Evolutionary conservation across 2,888 invertebrate genomes (phyloP).

Genomic region (Dichetophora obliterata): DNA sequence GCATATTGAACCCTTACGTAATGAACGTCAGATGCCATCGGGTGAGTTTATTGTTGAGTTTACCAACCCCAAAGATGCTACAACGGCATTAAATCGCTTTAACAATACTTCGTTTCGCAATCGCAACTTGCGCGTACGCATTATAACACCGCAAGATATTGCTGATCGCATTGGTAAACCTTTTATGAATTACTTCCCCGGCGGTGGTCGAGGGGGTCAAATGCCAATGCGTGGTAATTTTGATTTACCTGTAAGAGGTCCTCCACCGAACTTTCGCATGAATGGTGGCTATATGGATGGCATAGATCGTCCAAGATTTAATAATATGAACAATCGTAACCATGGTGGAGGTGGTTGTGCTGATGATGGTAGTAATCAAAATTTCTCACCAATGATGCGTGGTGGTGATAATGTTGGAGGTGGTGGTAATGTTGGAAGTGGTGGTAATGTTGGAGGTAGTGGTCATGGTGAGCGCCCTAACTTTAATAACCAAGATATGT

Average conservation of each 20-base stretch:
- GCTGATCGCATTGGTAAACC: slow-evolving; percentile 66
- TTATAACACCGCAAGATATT: slow-evolving; percentile 77
- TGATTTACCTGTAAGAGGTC: slow-evolving; percentile 14
- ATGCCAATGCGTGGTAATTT: slow-evolving; percentile 23
- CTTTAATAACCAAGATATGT: not conserved
- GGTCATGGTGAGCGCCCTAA: slow-evolving; percentile 15
- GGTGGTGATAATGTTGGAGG: slow-evolving; percentile 5
- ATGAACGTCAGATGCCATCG: slow-evolving; percentile 78
- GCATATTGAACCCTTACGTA: slow-evolving; percentile 83
- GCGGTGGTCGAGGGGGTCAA: slow-evolving; percentile 51
- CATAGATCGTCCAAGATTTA: slow-evolving; percentile 42
- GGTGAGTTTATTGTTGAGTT: slow-evolving; percentile 94
- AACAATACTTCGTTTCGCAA: slow-evolving; percentile 71
- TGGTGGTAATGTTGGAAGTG: slow-evolving; percentile 27
- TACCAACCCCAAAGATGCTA: slow-evolving; percentile 77
- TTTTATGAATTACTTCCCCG: slow-evolving; percentile 64
- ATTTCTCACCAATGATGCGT: too few species aligned
- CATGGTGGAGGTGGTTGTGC: slow-evolving; percentile 27
- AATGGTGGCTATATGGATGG: slow-evolving; percentile 20
- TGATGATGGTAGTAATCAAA: slow-evolving; percentile 20
- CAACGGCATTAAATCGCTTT: slow-evolving; percentile 62
- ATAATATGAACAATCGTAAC: slow-evolving; percentile 39
- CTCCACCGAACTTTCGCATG: slow-evolving; percentile 1
- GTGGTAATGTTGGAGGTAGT: slow-evolving; percentile 26
- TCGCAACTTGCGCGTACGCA: slow-evolving; percentile 58